Evolutionary conservation across 1,140 invertebrate genomes (phyloP).

Genomic region (Venturia canescens): DNA sequence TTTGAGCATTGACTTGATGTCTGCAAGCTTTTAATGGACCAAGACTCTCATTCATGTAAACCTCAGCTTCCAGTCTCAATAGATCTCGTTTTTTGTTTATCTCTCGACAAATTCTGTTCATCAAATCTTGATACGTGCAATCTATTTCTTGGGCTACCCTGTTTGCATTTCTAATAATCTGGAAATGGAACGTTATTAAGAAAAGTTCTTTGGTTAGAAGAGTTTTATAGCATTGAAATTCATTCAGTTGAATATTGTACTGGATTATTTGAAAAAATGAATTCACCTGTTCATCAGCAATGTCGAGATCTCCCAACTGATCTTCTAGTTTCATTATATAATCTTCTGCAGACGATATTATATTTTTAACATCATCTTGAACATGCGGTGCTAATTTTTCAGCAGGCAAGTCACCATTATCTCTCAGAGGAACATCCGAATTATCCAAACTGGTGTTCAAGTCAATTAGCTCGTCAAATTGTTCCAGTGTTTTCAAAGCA

Average conservation of each 20-base stretch:
- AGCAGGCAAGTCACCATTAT: background rate
- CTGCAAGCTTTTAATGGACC: constrained; percentile 60
- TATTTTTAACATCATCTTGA: constrained; percentile 53
- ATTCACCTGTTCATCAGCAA: constrained; percentile 57
- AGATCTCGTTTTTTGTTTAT: constrained; percentile 61
- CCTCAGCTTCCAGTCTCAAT: constrained; percentile 58
- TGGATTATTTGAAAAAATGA: constrained; percentile 15
- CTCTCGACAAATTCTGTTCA: constrained; percentile 53
- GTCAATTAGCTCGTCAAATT: constrained; percentile 46
- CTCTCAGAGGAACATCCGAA: constrained; percentile 33
- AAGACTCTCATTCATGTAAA: constrained; percentile 58
- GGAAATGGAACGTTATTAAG: too few species aligned
- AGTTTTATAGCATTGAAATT: background rate
- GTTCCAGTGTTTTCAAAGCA: constrained; percentile 54
- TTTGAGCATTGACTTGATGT: constrained; percentile 56
- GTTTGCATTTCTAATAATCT: constrained; percentile 56
- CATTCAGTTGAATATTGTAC: too few species aligned
- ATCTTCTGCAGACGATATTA: constrained; percentile 55
- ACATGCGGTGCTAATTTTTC: constrained; percentile 51
- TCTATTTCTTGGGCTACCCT: constrained; percentile 57
- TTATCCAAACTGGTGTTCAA: constrained; percentile 38
- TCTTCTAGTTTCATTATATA: constrained; percentile 58
- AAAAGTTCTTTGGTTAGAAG: constrained; percentile 9
- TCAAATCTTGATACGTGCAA: constrained; percentile 55
- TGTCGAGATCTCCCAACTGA: constrained; percentile 58